Percentiles rank a stretch among this genome's conserved stretches.
Evolutionary conservation across 1,140 invertebrate species (phyloP).

Genomic region (Gerris buenoi): DNA sequence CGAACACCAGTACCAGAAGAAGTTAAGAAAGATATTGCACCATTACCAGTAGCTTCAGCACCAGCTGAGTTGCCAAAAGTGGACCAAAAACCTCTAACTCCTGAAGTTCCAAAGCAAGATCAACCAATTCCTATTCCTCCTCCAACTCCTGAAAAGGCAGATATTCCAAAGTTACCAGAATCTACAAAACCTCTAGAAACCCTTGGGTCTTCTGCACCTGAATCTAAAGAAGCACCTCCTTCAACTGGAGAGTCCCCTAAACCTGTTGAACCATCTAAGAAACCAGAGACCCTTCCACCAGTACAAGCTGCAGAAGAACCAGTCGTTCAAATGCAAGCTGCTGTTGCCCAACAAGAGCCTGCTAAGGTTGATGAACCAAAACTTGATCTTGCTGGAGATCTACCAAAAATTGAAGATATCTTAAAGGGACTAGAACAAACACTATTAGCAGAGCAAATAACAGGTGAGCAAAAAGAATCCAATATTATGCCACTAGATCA

Average conservation of each 20-base stretch:
- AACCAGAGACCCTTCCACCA: too few species aligned
- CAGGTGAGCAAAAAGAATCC: too few species aligned
- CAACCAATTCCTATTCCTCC: not conserved
- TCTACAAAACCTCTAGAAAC: not conserved
- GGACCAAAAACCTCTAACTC: not conserved
- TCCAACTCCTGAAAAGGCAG: too few species aligned
- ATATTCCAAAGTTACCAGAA: not conserved
- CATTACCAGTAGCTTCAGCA: not conserved
- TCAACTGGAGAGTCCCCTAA: too few species aligned
- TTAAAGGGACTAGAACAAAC: not conserved
- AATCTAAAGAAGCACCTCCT: not conserved
- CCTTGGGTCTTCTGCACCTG: too few species aligned
- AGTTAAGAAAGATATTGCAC: not conserved
- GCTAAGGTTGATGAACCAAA: not conserved
- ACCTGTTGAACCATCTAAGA: too few species aligned
- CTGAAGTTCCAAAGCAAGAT: not conserved
- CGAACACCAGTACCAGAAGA: not conserved
- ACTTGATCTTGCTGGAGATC: not conserved
- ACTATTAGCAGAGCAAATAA: not conserved
- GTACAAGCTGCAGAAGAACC: not conserved
- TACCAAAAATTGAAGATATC: not conserved
- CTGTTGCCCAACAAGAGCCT: too few species aligned
- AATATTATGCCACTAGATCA: too few species aligned
- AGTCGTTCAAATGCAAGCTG: too few species aligned
- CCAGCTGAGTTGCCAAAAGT: not conserved